These are phyloP conservation scores for Leptopilina boulardi DNA, from an alignment of 1,140 invertebrate genomes.

Conservation along the genomic window DNA sequence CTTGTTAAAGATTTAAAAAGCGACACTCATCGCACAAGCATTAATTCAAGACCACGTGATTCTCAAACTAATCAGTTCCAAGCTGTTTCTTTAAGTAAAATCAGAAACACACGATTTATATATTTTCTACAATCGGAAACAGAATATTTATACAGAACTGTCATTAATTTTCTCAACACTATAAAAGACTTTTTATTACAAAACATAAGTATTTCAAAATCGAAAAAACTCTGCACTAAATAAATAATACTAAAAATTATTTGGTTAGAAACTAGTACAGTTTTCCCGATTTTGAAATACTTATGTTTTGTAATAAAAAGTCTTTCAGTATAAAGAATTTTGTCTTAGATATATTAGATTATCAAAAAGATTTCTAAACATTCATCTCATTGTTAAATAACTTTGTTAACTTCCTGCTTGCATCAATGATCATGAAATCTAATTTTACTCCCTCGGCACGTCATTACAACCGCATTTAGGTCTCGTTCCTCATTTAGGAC, in stretches of 20 bases:
- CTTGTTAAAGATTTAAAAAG: background rate
- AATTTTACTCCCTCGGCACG: conserved; percentile 25
- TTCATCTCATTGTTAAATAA: conserved; percentile 2
- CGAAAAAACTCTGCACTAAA: too few relatives aligned
- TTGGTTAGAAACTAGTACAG: too few relatives aligned
- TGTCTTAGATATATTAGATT: background rate
- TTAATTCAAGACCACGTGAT: background rate
- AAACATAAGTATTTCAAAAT: too few relatives aligned
- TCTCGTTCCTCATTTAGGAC: conserved; percentile 31
- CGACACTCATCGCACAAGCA: background rate
- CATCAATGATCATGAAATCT: conserved; percentile 22
- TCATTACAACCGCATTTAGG: conserved; percentile 22
- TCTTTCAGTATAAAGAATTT: background rate
- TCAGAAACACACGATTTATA: background rate
- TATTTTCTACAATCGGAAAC: background rate
- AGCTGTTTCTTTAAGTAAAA: conserved; percentile 1
- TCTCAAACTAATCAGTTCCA: background rate
- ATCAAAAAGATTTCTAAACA: background rate
- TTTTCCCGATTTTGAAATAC: too few relatives aligned
- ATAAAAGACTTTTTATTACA: too few relatives aligned
- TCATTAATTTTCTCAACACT: too few relatives aligned
- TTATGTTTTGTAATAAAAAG: too few relatives aligned
- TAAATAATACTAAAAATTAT: too few relatives aligned
- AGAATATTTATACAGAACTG: too few relatives aligned
- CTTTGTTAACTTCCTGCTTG: conserved; percentile 25